phyloP scores from a whole-genome alignment of 2,797 vertebrate genomes.

The Zenarchopterus dispar region DNA sequence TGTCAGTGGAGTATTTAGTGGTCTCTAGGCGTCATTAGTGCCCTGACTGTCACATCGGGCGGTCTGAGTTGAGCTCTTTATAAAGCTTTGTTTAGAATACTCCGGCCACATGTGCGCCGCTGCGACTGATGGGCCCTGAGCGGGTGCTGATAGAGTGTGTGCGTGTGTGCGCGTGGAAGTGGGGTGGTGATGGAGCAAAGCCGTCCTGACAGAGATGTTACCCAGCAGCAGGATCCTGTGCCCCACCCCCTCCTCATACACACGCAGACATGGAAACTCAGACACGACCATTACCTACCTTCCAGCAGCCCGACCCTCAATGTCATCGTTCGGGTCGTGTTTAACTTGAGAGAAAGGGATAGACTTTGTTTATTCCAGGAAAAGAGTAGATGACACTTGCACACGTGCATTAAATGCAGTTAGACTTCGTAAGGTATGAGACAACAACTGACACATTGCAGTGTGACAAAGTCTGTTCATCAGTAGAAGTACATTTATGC shows the following conservation, averaged over 20 bases:
- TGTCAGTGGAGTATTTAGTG: constrained; percentile 80
- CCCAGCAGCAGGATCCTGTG: constrained; percentile 64
- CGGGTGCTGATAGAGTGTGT: constrained; percentile 79
- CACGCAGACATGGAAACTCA: constrained; percentile 27
- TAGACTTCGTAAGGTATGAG: background rate
- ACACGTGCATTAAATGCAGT: constrained; percentile 27
- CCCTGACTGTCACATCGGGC: constrained; percentile 82
- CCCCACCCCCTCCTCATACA: constrained; percentile 6
- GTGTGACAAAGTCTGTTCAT: constrained; percentile 7
- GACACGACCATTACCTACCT: constrained; percentile 48
- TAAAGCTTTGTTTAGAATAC: constrained; percentile 93
- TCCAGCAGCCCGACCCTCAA: constrained; percentile 57
- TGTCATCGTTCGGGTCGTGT: constrained; percentile 66
- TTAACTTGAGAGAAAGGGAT: constrained; percentile 66
- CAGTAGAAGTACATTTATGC: constrained; percentile 4
- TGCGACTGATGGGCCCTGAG: constrained; percentile 82
- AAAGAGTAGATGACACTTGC: constrained; percentile 58
- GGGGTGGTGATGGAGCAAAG: constrained; percentile 73
- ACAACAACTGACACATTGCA: constrained; percentile 24
- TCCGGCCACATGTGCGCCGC: constrained; percentile 84
- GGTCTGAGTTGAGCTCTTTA: constrained; percentile 87
- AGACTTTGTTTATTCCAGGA: constrained; percentile 59
- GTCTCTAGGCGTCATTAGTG: constrained; percentile 87
- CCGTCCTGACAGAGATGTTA: constrained; percentile 79
- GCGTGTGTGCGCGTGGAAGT: constrained; percentile 46